These are phyloP conservation scores for Vanessa cardui DNA, from an alignment of 2,888 invertebrate genomes.

Conservation along the genomic window DNA sequence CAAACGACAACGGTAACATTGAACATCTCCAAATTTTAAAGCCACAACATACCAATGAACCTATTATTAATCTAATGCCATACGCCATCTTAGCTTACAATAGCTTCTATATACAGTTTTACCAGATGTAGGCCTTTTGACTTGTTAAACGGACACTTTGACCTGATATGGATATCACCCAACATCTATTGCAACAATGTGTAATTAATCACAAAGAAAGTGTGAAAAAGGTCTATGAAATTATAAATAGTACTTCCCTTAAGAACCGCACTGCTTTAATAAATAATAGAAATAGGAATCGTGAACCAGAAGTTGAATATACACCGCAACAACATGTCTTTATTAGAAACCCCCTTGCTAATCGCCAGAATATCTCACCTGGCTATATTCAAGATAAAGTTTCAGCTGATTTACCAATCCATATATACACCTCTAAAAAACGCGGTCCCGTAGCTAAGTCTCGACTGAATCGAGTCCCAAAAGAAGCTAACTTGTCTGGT, in stretches of 20 bases:
- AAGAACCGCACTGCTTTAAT: constrained; percentile 19
- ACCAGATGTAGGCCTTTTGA: constrained; percentile 41
- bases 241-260: background rate
- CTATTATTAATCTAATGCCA: constrained; percentile 22
- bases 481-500: no score
- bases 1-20: constrained; percentile 38
- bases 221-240: constrained; percentile 24
- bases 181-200: constrained; percentile 34
- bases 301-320: constrained; percentile 36
- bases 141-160: constrained; percentile 42
- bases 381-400: constrained; percentile 32
- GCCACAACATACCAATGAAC: constrained; percentile 24
- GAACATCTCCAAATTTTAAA: constrained; percentile 36
- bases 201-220: constrained; percentile 14
- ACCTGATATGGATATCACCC: constrained; percentile 31
- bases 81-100: constrained; percentile 43
- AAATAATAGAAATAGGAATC: constrained; percentile 26
- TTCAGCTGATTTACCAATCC: constrained; percentile 34
- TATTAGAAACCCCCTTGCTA: constrained; percentile 32
- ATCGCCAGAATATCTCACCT: constrained; percentile 29
- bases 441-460: no score
- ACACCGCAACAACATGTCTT: constrained; percentile 34
- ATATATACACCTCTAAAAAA: no score
- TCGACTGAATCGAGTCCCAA: no score
- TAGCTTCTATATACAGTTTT: constrained; percentile 23